Evolutionary conservation across 2,113 vertebrate species (phyloP).

Genomic region (Cygnus buccinator): DNA sequence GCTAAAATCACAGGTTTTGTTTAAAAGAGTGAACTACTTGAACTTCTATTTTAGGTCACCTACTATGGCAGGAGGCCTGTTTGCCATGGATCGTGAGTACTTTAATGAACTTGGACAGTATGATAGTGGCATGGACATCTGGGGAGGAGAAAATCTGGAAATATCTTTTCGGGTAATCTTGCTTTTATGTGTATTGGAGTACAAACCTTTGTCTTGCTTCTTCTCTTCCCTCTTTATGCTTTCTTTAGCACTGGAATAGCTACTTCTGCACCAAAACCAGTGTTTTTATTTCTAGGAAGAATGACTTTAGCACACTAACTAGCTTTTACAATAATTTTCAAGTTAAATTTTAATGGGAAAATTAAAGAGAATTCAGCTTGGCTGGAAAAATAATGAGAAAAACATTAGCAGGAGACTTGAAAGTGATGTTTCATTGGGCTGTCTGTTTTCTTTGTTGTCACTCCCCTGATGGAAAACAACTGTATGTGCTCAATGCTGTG

Average conservation of each 20-base stretch:
- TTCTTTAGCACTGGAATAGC: background rate
- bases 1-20: background rate
- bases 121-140: conserved; percentile 97
- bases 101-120: conserved; percentile 94
- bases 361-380: background rate
- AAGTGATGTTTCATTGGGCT: background rate
- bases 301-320: background rate
- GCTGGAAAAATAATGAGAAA: background rate
- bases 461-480: background rate
- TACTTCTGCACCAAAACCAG: background rate
- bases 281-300: background rate
- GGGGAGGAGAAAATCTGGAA: conserved; percentile 98
- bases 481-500: background rate
- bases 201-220: background rate
- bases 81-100: conserved; percentile 94
- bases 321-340: background rate
- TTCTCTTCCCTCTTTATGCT: background rate
- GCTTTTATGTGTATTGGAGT: background rate
- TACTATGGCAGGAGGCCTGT: conserved; percentile 98
- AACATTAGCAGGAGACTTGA: background rate
- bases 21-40: background rate
- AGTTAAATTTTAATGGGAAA: background rate
- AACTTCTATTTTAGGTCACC: conserved; percentile 84
- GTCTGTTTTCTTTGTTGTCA: background rate
- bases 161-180: conserved; percentile 93